A percentile compares a stretch with the other conserved stretches of the same genome.
phyloP scores from a whole-genome alignment of 2,113 vertebrate species.

The Melanocharis versteri region DNA sequence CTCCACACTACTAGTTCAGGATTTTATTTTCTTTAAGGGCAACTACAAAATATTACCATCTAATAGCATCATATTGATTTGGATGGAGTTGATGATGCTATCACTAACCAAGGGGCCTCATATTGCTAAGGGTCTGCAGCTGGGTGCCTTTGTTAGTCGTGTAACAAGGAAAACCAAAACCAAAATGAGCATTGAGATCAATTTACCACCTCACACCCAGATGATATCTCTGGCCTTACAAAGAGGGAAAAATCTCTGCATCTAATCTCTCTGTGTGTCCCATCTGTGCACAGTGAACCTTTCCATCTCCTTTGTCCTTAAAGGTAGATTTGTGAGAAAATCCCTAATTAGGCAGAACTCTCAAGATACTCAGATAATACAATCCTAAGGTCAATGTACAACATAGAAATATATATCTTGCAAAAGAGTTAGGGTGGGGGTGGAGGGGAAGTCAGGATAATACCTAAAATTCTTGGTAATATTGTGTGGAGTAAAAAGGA shows the following conservation, averaged over 20 bases:
- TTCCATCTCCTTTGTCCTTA: not conserved
- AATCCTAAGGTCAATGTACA: not conserved
- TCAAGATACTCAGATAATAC: not conserved
- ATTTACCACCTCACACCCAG: not conserved
- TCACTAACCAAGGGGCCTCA: not conserved
- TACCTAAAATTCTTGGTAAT: not conserved
- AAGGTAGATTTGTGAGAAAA: not conserved
- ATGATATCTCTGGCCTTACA: not conserved
- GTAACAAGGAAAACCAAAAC: not conserved
- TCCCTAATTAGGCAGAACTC: not conserved
- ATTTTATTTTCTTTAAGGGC: not conserved
- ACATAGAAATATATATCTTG: not conserved
- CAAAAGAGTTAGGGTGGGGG: not conserved
- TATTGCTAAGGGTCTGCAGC: not conserved
- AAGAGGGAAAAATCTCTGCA: not conserved
- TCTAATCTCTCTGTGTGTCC: not conserved
- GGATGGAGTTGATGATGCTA: not conserved
- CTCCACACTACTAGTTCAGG: accelerated
- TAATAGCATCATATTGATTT: not conserved
- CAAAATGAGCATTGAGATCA: not conserved
- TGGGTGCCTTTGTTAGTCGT: not conserved
- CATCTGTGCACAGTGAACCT: not conserved
- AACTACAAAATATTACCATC: not conserved
- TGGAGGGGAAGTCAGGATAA: not conserved
- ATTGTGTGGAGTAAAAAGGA: not conserved